Percentiles rank a stretch among this genome's conserved stretches.
These are phyloP conservation scores for Sphaeramia orbicularis DNA, from an alignment of 2,797 vertebrate genomes.

Conservation along the genomic window DNA sequence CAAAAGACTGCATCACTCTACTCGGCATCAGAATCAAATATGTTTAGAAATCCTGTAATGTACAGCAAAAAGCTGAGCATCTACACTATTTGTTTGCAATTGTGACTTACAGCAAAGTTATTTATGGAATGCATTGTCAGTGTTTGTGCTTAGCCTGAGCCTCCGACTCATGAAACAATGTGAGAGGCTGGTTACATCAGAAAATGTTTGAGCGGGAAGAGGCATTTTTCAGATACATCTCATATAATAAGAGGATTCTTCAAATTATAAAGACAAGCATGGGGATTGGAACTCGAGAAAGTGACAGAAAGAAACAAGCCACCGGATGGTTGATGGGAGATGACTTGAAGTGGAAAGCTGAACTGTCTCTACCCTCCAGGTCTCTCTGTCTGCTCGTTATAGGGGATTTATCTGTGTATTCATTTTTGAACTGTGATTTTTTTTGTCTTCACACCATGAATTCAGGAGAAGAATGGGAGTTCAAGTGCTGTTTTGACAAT, in stretches of 20 bases:
- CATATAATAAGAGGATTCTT: slow-evolving; percentile 53
- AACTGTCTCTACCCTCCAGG: slow-evolving; percentile 47
- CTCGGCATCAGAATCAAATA: neutral
- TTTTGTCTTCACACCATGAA: slow-evolving; percentile 4
- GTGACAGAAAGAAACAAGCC: slow-evolving; percentile 43
- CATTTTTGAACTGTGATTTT: slow-evolving; percentile 9
- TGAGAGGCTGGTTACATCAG: slow-evolving; percentile 52
- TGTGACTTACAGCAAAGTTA: slow-evolving; percentile 35
- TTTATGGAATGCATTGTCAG: slow-evolving; percentile 35
- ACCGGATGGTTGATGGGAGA: slow-evolving; percentile 35
- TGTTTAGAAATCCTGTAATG: slow-evolving; percentile 29
- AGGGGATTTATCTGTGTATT: slow-evolving; percentile 20
- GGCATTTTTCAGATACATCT: slow-evolving; percentile 27
- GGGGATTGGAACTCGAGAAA: slow-evolving; percentile 24
- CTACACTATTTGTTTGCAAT: slow-evolving; percentile 30
- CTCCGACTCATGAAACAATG: slow-evolving; percentile 49
- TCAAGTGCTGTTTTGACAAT: neutral
- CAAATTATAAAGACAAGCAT: slow-evolving; percentile 39
- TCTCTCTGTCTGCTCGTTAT: slow-evolving; percentile 35
- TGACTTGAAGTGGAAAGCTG: slow-evolving; percentile 43
- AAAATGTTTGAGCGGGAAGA: slow-evolving; percentile 24
- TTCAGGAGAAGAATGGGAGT: slow-evolving; percentile 4
- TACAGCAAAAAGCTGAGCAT: slow-evolving; percentile 18
- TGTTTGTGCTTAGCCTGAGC: slow-evolving; percentile 29
- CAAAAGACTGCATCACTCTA: slow-evolving; percentile 27